Evolutionary conservation across 2,888 invertebrate species (phyloP).

Genomic region (Brachylomia viminalis): DNA sequence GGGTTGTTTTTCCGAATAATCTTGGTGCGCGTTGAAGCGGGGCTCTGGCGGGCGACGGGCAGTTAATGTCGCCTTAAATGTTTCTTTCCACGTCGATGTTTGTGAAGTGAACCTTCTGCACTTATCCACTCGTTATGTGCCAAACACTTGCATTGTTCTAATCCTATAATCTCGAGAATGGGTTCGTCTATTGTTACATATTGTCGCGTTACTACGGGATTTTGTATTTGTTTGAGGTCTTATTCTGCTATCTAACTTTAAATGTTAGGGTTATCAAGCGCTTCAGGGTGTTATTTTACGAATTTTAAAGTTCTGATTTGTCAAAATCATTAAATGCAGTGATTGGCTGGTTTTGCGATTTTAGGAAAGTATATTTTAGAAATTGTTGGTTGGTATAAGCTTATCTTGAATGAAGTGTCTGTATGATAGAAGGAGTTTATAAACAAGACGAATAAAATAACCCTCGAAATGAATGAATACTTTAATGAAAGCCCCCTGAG

Average conservation of each 20-base stretch:
- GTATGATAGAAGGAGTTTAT: not conserved
- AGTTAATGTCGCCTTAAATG: too few relatives aligned
- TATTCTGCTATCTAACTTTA: slow-evolving; percentile 2
- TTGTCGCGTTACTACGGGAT: slow-evolving; percentile 43
- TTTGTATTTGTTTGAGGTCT: slow-evolving; percentile 17
- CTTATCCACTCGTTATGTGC: not conserved
- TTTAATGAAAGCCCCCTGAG: slow-evolving; percentile 29
- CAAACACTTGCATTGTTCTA: slow-evolving; percentile 53
- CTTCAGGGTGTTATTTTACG: not conserved
- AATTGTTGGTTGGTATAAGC: not conserved
- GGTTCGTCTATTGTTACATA: slow-evolving; percentile 49
- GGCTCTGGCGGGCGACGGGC: too few relatives aligned
- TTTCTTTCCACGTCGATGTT: not conserved
- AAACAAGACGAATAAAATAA: slow-evolving; percentile 9
- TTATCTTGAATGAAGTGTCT: not conserved
- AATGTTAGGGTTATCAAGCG: not conserved
- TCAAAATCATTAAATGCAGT: too few relatives aligned
- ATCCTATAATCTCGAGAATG: slow-evolving; percentile 58
- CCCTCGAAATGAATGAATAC: slow-evolving; percentile 4
- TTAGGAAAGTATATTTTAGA: not conserved
- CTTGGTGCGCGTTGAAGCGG: too few relatives aligned
- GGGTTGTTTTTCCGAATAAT: too few relatives aligned
- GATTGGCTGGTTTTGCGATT: not conserved
- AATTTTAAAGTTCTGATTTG: not conserved
- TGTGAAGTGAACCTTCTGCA: slow-evolving; percentile 18